phyloP scores from a whole-genome alignment of 2,888 invertebrate species.

The Alviniconcha strummeri region DNA sequence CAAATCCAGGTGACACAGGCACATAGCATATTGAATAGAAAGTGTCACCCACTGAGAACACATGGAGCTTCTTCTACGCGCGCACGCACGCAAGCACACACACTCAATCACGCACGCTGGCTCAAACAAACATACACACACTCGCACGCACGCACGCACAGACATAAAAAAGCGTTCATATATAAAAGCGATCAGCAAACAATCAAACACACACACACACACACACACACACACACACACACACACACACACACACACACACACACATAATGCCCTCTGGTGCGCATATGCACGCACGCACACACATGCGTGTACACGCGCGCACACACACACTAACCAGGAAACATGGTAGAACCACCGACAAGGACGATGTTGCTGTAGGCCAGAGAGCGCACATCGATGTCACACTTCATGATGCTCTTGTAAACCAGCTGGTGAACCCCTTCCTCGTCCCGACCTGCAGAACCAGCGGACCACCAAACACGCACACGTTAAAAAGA shows the following conservation, averaged over 20 bases:
- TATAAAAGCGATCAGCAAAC: neutral
- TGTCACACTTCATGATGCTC: constrained; percentile 19
- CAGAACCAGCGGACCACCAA: neutral
- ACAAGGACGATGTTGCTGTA: neutral
- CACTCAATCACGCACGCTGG: neutral
- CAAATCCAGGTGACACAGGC: too few species aligned
- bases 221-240: neutral
- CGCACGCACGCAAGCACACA: too few species aligned
- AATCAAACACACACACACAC: neutral
- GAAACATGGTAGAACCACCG: neutral
- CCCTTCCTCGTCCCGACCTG: neutral
- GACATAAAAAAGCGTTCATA: neutral
- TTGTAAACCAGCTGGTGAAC: neutral
- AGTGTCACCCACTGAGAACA: too few species aligned
- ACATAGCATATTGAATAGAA: too few species aligned
- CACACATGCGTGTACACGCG: neutral
- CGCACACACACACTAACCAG: neutral
- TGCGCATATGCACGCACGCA: neutral
- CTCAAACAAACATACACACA: neutral
- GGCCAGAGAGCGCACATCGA: neutral
- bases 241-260: neutral
- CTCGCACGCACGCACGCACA: neutral
- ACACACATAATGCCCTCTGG: neutral
- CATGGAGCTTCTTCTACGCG: too few species aligned
- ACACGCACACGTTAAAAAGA: neutral